Conservation (phyloP, 1,140 invertebrate species). For the Planococcus citri region DNA sequence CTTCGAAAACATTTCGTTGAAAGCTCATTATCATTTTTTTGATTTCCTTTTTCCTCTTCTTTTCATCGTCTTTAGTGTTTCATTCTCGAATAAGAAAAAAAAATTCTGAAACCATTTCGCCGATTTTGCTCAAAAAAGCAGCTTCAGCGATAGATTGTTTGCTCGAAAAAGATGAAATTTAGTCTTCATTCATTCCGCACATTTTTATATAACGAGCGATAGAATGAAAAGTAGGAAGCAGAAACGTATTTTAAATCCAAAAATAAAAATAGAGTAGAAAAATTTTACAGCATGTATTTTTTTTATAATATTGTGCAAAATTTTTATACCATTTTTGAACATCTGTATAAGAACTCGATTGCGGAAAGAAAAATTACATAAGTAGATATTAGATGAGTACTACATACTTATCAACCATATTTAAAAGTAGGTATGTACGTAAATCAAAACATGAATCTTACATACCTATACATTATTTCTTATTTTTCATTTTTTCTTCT, state of each 20-base stretch:
- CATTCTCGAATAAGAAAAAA: background rate
- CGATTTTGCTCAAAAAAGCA: background rate
- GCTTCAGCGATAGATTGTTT: background rate
- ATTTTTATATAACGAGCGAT: background rate
- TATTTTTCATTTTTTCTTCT: too few species aligned
- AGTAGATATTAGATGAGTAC: too few species aligned
- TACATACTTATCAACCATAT: too few species aligned
- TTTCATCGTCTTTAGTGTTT: background rate
- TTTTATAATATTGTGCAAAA: too few species aligned
- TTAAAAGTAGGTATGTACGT: too few species aligned
- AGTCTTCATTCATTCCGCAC: background rate
- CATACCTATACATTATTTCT: too few species aligned
- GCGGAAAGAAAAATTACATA: too few species aligned
- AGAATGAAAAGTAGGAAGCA: background rate
- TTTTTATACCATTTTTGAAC: too few species aligned
- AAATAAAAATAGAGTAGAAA: background rate
- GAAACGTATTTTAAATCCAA: background rate
- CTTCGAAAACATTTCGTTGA: background rate
- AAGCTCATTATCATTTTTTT: constrained; percentile 1
- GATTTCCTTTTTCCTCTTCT: background rate
- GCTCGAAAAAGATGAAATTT: background rate
- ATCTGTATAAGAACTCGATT: too few species aligned
- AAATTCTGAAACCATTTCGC: background rate
- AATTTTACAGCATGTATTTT: too few species aligned
- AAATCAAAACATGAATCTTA: too few species aligned